These are phyloP conservation scores for Anguilla rostrata DNA, from an alignment of 2,113 vertebrate genomes.

Conservation along the genomic window DNA sequence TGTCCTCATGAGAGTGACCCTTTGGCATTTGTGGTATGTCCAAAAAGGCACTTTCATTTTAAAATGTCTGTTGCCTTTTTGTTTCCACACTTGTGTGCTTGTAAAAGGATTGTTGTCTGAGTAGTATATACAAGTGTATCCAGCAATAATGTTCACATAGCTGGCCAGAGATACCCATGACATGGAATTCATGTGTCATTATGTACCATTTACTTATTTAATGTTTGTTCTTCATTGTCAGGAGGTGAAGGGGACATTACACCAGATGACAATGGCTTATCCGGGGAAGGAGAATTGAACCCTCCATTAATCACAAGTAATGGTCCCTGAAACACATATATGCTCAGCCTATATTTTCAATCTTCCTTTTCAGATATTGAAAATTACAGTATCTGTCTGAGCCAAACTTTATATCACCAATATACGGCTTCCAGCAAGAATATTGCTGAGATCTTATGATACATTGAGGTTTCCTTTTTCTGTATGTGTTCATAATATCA, in stretches of 20 bases:
- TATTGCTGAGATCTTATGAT: background rate
- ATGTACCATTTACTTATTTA: too few relatives aligned
- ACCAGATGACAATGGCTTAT: background rate
- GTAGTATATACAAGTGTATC: too few relatives aligned
- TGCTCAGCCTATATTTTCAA: background rate
- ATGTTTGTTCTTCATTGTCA: background rate
- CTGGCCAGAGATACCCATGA: too few relatives aligned
- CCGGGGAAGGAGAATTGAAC: background rate
- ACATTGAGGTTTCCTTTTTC: too few relatives aligned
- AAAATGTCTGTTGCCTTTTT: too few relatives aligned
- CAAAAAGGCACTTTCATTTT: too few relatives aligned
- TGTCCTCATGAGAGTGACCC: too few relatives aligned
- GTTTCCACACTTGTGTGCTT: too few relatives aligned
- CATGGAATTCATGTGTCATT: too few relatives aligned
- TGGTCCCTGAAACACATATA: background rate
- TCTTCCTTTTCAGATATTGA: background rate
- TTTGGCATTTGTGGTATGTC: too few relatives aligned
- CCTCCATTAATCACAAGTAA: background rate
- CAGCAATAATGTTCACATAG: too few relatives aligned
- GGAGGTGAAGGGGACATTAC: background rate
- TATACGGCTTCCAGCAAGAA: background rate
- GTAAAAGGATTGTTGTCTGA: too few relatives aligned
- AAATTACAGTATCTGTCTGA: background rate
- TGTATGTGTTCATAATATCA: background rate
- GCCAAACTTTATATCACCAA: background rate